Base-by-base conservation (phyloP, 1,140 invertebrate species). In the Berghia stephanieae region DNA sequence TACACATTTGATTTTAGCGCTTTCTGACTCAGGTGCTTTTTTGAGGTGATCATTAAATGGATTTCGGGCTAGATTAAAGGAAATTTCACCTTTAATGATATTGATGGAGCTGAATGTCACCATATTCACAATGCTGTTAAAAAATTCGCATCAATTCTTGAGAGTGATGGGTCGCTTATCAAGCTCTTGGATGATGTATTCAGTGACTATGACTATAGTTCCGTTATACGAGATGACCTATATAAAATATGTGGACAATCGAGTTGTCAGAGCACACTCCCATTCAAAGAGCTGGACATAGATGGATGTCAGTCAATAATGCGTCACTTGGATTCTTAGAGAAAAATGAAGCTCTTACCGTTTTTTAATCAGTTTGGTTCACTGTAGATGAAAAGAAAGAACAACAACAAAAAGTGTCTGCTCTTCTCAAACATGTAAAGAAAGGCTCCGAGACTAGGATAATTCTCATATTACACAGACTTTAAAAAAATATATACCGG, bases 111-210 rank as follows among this genome's bases (percentile, higher is more conserved):
- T 31, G 57, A 24, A 8, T 63, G 57, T 63, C 57, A 63, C 27
- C 57, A 63, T 63, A 27, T 63, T 10, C 57, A 63, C 27, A 63
- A 63, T 31, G 27, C 57, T 63, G 57, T 63, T 10, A 63, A 63
- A 27, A 63, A 63, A 63, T 63, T 63, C 57, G 10, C 57, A 31
- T 63, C 57, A 10, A 63, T 16, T 63, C 57, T 63, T 63, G 57
- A 63, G 18, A 10, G 18, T 10, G 10, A 16, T 63, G 57, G 27
- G 10, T 8, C 34, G 57, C 27, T 63, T 16, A 10, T 8, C 27
- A 63, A 27, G 27, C 57, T 63, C 8, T 31, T 63, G 8, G 57
- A 63, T 31, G 57, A 63, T 31, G 18, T 63, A 10, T 31, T 24
- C 57, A 63, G 34, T 31, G 57, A 63, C 57, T 16, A 24, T 8